Base-by-base conservation (phyloP, 1,140 invertebrate species). In the Sarcophaga peregrina region DNA sequence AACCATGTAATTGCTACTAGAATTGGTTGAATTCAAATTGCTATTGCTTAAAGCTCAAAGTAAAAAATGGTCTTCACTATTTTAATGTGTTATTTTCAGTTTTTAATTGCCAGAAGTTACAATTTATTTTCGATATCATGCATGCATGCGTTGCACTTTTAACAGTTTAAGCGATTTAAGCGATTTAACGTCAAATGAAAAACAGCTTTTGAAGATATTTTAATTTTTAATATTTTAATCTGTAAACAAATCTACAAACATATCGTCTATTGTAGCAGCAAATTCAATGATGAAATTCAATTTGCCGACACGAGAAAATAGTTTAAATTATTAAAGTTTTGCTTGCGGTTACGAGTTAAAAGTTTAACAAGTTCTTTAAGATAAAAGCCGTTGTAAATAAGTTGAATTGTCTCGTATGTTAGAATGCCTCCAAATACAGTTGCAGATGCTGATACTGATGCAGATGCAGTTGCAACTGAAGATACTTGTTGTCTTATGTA, bases 291-390 rank as follows among this genome's bases (percentile, higher is more conserved):
- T 58, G 8, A 25, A 68, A 68, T 68, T 68, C n/a, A 68, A 68
- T 68, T 68, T 68, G 62, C 62, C 62, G 62, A n/a, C 62, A 68
- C 25, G 25, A 37, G 25, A 37, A 37, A 37, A 37, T 37, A 37
- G 25, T 68, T 68, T 20, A n/a, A 58, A n/a, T 58, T n/a, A 25
- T 68, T 68, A 8, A 20, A 20, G 62, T 6, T 58, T 58, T 58
- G n/a, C 13, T 58, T 58, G 15, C 15, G 15, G 11, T 58, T n/a
- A 15, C 15, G 54, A 58, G 54, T 58, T 58, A 58, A 58, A 58
- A 58, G 54, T 68, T 68, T 68, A 68, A 68, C 62, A 68, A 20
- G 62, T 68, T 68, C n/a, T 68, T 68, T 68, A 68, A 68, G 62
- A 68, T 68, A 68, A 68, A 68, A 68, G 8, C 25, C 25, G 25